A percentile compares a stretch with the other conserved stretches of the same genome.
Conservation (phyloP, 37 sponge, comb jelly and placozoan genomes). For the Amphimedon queenslandica region DNA sequence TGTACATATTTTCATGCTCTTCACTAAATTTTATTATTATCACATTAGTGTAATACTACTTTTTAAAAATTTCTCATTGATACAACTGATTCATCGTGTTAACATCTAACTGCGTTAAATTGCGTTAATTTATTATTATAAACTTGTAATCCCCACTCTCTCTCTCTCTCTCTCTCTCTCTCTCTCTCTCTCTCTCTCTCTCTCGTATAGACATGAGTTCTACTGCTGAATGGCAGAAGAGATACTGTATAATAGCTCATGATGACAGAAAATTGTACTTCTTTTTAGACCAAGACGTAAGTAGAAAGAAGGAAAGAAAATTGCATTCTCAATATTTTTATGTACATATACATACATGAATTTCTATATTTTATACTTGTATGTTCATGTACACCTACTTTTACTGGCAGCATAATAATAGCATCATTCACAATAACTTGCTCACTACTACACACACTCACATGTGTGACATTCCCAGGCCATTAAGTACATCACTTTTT, state of each 20-base stretch:
- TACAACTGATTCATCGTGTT: no score
- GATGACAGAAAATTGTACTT: slow-evolving; percentile 73
- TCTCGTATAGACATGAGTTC: background rate
- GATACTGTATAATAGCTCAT: slow-evolving; percentile 54
- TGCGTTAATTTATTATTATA: background rate
- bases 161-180: slow-evolving; percentile 4
- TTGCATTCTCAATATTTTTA: background rate
- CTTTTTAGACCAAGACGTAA: slow-evolving; percentile 58
- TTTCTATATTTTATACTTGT: background rate
- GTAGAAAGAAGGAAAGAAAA: background rate
- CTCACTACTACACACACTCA: background rate
- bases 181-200: slow-evolving; percentile 14
- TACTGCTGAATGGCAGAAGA: slow-evolving; percentile 55
- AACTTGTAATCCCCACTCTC: background rate
- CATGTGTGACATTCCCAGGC: background rate
- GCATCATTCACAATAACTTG: background rate
- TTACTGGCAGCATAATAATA: background rate
- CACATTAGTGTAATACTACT: no score
- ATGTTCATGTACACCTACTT: slow-evolving; percentile 6
- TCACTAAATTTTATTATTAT: no score
- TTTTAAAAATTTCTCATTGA: no score
- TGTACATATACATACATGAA: background rate
- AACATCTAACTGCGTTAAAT: no score
- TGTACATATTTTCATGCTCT: background rate
- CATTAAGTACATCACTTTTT: background rate